Percentiles rank a stretch among this genome's conserved stretches.
Conservation (phyloP, 2,888 invertebrate genomes). For the Noctua janthe region DNA sequence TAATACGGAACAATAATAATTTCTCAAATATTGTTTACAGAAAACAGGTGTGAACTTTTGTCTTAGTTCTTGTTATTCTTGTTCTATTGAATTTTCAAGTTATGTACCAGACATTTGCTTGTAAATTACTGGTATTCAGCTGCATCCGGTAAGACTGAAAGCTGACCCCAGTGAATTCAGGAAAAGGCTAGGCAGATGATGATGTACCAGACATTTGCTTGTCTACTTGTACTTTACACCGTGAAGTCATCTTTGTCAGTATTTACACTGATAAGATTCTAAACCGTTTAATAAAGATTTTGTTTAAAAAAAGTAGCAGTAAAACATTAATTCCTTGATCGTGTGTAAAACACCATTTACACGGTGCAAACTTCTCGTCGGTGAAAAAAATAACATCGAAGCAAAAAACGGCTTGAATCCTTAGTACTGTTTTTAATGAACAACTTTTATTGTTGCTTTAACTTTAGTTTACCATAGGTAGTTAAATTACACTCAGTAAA, state of each 20-base stretch:
- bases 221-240: neutral
- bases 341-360: neutral
- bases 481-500: neutral
- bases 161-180: too few species aligned
- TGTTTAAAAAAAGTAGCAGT: neutral
- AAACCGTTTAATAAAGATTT: neutral
- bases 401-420: neutral
- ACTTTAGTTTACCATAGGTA: neutral
- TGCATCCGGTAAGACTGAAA: too few species aligned
- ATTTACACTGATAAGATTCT: neutral
- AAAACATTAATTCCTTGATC: neutral
- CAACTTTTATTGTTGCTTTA: neutral
- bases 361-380: neutral
- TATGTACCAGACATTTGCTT: neutral
- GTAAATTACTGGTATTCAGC: too few species aligned
- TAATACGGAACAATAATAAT: neutral
- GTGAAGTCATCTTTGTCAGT: neutral
- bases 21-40: neutral
- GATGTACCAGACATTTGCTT: too few species aligned
- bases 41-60: neutral
- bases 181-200: too few species aligned
- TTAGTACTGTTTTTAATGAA: neutral
- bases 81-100: slow-evolving; percentile 1
- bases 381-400: neutral
- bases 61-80: neutral